Evolutionary conservation across 2,888 invertebrate genomes (phyloP).

Genomic region (Thysanoteuthis rhombus): DNA sequence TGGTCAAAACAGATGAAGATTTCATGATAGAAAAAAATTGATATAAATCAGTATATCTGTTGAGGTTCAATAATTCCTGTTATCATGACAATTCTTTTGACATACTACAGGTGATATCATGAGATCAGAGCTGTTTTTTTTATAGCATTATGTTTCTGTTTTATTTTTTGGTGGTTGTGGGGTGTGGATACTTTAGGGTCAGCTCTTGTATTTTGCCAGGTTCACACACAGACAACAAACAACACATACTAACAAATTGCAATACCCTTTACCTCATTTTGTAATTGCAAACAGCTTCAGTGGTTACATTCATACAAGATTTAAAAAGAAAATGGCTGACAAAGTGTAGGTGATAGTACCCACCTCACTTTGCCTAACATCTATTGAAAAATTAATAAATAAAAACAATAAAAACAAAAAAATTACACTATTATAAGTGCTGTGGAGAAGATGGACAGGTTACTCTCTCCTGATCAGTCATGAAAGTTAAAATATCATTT

Average conservation of each 20-base stretch:
- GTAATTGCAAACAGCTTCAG: not conserved
- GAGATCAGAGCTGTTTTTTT: not conserved
- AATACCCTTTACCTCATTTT: not conserved
- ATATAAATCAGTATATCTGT: not conserved
- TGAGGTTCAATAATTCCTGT: not conserved
- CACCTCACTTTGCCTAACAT: not conserved
- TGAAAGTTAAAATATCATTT: not conserved
- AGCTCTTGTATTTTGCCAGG: not conserved
- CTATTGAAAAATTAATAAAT: too few species aligned
- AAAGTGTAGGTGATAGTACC: not conserved
- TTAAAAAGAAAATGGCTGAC: not conserved
- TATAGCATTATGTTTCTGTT: not conserved
- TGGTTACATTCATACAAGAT: not conserved
- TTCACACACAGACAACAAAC: not conserved
- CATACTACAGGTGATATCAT: too few species aligned
- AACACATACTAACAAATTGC: not conserved
- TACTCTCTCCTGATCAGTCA: too few species aligned
- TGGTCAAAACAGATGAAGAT: too few species aligned
- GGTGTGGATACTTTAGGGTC: not conserved
- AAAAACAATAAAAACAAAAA: not conserved
- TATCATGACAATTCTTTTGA: too few species aligned
- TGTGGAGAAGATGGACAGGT: not conserved
- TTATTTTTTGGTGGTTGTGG: not conserved
- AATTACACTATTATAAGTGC: not conserved
- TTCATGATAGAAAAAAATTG: not conserved